Evolutionary conservation across 2,888 invertebrate species (phyloP).

Genomic region (Ornithoptera alexandrae): DNA sequence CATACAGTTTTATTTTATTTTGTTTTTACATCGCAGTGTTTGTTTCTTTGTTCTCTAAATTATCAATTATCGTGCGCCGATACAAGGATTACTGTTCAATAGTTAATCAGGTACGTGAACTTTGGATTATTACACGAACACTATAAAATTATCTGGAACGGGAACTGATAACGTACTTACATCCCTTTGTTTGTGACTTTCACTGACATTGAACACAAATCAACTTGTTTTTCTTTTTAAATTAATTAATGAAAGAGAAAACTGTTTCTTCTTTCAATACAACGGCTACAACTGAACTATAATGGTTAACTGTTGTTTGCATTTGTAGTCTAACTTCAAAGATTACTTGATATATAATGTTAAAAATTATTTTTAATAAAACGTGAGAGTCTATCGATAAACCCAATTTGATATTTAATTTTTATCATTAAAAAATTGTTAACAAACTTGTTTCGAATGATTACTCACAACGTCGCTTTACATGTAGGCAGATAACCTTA

Average conservation of each 20-base stretch:
- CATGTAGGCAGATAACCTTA: slow-evolving; percentile 4
- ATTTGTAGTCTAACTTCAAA: not conserved
- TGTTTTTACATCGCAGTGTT: not conserved
- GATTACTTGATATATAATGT: not conserved
- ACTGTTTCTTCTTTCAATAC: not conserved
- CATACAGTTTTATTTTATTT: not conserved
- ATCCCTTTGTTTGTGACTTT: not conserved
- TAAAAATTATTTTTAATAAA: not conserved
- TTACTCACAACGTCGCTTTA: slow-evolving; percentile 13
- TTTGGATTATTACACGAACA: not conserved
- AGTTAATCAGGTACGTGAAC: not conserved
- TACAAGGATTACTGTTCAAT: not conserved
- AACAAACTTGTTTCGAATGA: slow-evolving; percentile 25
- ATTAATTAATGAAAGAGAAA: not conserved
- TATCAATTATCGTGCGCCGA: not conserved
- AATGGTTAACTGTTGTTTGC: not conserved
- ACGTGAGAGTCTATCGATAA: not conserved
- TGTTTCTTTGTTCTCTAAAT: not conserved
- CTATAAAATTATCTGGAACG: not conserved
- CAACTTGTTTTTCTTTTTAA: not conserved
- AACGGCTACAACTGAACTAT: not conserved
- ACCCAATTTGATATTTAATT: slow-evolving; percentile 18
- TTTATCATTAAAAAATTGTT: slow-evolving; percentile 7
- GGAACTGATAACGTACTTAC: not conserved
- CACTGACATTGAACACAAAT: not conserved